Percentiles rank a stretch among this genome's conserved stretches.
These are phyloP conservation scores for Lottia scabra DNA, from an alignment of 2,888 invertebrate species.

Conservation along the genomic window DNA sequence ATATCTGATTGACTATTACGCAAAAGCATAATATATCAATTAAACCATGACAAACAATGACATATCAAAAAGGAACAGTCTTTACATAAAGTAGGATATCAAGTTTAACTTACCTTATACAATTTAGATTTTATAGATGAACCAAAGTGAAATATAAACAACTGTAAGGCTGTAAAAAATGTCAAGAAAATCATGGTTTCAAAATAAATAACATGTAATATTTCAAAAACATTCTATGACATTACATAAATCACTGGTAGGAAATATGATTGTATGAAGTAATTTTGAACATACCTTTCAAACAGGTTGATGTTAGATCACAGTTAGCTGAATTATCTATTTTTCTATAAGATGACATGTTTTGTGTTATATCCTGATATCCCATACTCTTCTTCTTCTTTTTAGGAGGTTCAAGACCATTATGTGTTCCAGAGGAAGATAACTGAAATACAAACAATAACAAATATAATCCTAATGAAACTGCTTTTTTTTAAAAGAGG, in stretches of 20 bases:
- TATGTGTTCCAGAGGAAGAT: neutral
- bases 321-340: constrained; percentile 32
- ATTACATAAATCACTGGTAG: no score
- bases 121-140: constrained; percentile 20
- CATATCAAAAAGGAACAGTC: no score
- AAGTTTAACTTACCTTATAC: constrained; percentile 22
- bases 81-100: no score
- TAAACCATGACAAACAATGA: no score
- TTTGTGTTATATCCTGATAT: constrained; percentile 42
- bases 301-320: constrained; percentile 23
- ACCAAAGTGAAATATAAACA: constrained; percentile 29
- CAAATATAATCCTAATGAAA: no score
- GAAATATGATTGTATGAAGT: no score
- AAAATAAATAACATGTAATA: no score
- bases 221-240: no score
- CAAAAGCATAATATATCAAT: no score
- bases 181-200: no score
- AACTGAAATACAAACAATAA: neutral
- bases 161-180: constrained; percentile 31
- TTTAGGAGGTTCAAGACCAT: constrained; percentile 21
- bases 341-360: constrained; percentile 43
- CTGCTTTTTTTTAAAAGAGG: no score
- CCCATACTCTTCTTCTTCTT: constrained; percentile 42
- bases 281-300: constrained; percentile 26
- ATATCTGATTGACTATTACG: no score